Percentiles rank a stretch among this genome's conserved stretches.
phyloP scores from a whole-genome alignment of 2,888 invertebrate species.

The Habrosyne pyritoides region DNA sequence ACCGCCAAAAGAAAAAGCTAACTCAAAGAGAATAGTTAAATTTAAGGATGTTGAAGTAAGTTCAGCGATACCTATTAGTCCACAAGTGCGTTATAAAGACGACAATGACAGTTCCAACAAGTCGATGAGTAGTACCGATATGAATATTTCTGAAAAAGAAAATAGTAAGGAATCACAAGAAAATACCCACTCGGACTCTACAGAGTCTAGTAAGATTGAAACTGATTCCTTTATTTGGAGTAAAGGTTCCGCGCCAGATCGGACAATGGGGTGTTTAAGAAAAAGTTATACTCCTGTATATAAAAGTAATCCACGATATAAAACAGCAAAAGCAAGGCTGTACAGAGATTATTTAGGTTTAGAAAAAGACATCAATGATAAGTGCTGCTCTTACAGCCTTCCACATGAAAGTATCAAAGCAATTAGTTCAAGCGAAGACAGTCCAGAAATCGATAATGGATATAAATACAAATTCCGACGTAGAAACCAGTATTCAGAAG shows the following conservation, averaged over 20 bases:
- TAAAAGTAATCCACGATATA: constrained; percentile 45
- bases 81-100: constrained; percentile 29
- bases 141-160: constrained; percentile 21
- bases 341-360: constrained; percentile 53
- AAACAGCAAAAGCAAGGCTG: constrained; percentile 44
- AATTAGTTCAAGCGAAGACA: constrained; percentile 36
- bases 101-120: constrained; percentile 21
- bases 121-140: constrained; percentile 24
- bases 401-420: constrained; percentile 31
- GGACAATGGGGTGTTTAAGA: constrained; percentile 31
- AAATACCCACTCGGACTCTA: constrained; percentile 49
- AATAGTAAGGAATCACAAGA: constrained; percentile 8
- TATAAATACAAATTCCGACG: constrained; percentile 32
- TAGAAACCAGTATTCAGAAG: constrained; percentile 37
- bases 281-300: constrained; percentile 49
- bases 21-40: constrained; percentile 57
- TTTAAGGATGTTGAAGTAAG: constrained; percentile 50
- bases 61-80: constrained; percentile 25
- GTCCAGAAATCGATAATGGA: constrained; percentile 25
- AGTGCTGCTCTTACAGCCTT: constrained; percentile 23
- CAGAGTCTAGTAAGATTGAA: constrained; percentile 56
- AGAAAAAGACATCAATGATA: constrained; percentile 27
- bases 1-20: constrained; percentile 59
- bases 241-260: constrained; percentile 28
- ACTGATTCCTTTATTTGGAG: constrained; percentile 62